These are phyloP conservation scores for Cantharis flavilabris DNA, from an alignment of 2,888 invertebrate species.

Conservation along the genomic window DNA sequence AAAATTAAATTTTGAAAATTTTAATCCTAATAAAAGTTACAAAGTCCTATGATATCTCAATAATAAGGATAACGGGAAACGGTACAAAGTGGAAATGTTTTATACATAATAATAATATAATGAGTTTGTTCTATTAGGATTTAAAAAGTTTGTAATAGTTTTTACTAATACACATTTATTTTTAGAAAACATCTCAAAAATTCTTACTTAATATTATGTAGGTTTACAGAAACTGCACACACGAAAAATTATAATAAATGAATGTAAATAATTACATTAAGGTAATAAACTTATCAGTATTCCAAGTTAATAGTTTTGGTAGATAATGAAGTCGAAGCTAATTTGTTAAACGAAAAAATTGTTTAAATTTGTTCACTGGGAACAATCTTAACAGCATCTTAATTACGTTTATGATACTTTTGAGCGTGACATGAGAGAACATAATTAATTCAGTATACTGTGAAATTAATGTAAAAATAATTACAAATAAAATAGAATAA, in stretches of 20 bases:
- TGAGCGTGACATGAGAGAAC: constrained; percentile 36
- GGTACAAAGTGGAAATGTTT: background rate
- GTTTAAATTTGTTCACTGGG: constrained; percentile 49
- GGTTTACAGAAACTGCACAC: background rate
- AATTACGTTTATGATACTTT: constrained; percentile 48
- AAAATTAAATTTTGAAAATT: too few relatives aligned
- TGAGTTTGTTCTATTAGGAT: too few relatives aligned
- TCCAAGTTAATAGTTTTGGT: constrained; percentile 24
- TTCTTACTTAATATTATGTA: background rate
- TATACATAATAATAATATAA: too few relatives aligned
- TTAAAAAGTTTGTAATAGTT: too few relatives aligned
- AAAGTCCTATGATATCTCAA: too few relatives aligned
- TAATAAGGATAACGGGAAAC: background rate
- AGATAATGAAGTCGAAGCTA: constrained; percentile 18
- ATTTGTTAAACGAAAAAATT: constrained; percentile 40
- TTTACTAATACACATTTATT: too few relatives aligned
- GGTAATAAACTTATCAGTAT: constrained; percentile 16
- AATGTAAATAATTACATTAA: background rate
- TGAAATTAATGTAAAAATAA: constrained; percentile 55
- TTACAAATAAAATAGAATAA: constrained; percentile 52
- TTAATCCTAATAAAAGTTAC: too few relatives aligned
- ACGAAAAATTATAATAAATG: background rate
- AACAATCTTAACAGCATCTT: constrained; percentile 55
- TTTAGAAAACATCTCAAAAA: background rate
- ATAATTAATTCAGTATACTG: constrained; percentile 49